A percentile compares a stretch with the other conserved stretches of the same genome.
phyloP scores from a whole-genome alignment of 2,888 invertebrate species.

The Drosophila acutilabella region DNA sequence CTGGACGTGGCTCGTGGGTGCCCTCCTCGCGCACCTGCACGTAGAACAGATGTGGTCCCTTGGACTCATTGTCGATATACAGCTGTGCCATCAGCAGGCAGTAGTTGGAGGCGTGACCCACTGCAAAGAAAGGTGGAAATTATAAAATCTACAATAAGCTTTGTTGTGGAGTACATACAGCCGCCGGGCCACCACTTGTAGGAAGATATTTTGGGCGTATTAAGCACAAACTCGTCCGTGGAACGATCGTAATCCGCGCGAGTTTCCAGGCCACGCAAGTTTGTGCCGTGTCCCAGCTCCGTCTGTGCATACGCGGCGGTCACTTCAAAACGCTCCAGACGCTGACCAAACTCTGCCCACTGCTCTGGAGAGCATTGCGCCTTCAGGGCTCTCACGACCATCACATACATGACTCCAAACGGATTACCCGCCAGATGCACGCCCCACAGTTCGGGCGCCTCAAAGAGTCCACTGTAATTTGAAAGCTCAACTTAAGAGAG shows the following conservation, averaged over 20 bases:
- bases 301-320: constrained; percentile 99
- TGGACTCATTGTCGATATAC: constrained; percentile 91
- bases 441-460: constrained; percentile 58
- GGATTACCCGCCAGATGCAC: constrained; percentile 81
- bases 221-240: constrained; percentile 93
- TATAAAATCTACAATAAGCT: not conserved
- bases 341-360: constrained; percentile 93
- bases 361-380: constrained; percentile 95
- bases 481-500: not conserved
- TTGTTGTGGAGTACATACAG: constrained; percentile 87
- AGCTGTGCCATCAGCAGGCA: constrained; percentile 96
- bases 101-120: constrained; percentile 96
- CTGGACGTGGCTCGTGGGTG: constrained; percentile 93
- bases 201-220: constrained; percentile 94
- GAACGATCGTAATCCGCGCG: constrained; percentile 94
- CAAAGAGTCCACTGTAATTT: constrained; percentile 48
- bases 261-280: constrained; percentile 94
- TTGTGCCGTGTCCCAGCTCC: constrained; percentile 97
- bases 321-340: constrained; percentile 92
- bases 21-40: constrained; percentile 96
- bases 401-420: constrained; percentile 91
- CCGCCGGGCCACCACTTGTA: constrained; percentile 99
- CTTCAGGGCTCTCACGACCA: constrained; percentile 95
- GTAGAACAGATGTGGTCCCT: constrained; percentile 96
- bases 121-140: constrained; percentile 85